phyloP scores from a whole-genome alignment of 2,113 vertebrate genomes.

The Leptodactylus fuscus region DNA sequence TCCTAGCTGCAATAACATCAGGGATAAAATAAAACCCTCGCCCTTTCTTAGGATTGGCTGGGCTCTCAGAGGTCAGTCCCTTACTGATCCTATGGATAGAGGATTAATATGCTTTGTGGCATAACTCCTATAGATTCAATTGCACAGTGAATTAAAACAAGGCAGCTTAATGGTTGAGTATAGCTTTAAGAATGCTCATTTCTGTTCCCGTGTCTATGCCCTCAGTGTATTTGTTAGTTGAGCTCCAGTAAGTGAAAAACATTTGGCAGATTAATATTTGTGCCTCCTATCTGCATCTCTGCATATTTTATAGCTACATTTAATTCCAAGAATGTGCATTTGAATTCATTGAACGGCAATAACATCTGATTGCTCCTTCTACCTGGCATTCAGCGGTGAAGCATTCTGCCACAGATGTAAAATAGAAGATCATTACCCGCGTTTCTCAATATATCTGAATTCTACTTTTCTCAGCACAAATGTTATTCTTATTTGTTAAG shows the following conservation, averaged over 20 bases:
- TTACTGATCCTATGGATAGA: no score
- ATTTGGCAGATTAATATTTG: conserved; percentile 17
- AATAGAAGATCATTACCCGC: background rate
- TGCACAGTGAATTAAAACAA: no score
- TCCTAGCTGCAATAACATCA: no score
- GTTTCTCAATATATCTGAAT: background rate
- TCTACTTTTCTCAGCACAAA: background rate
- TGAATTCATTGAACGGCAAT: conserved; percentile 16
- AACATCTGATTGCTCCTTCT: conserved; percentile 2
- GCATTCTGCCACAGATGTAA: background rate
- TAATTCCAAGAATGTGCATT: conserved; percentile 33
- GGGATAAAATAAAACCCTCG: no score
- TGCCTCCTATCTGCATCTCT: background rate
- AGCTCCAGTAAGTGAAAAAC: background rate
- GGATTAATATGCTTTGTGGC: no score
- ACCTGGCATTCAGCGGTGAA: no score
- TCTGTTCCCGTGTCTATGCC: background rate
- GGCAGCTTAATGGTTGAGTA: background rate
- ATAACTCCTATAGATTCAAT: no score
- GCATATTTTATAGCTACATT: conserved; percentile 19
- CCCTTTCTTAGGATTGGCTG: no score
- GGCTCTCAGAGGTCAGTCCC: no score
- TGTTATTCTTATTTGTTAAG: background rate
- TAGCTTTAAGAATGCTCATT: background rate
- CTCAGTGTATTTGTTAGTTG: background rate